A percentile compares a stretch with the other conserved stretches of the same genome.
Evolutionary conservation across 1,140 invertebrate species (phyloP).

Genomic region (Ceratosolen solmsi): DNA sequence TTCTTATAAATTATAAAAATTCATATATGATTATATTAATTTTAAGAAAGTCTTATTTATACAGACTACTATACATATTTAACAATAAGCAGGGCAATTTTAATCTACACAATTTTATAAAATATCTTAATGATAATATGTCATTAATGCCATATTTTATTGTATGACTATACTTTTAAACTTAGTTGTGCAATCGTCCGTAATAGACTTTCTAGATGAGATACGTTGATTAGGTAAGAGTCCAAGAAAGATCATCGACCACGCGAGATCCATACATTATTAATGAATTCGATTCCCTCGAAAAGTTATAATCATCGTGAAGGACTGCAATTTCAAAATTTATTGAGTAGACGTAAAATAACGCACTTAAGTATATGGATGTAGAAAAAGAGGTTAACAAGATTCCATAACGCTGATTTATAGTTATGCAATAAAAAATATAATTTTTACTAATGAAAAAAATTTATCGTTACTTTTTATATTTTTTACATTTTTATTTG

Average conservation of each 20-base stretch:
- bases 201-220: conserved; percentile 51
- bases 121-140: no score
- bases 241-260: conserved; percentile 49
- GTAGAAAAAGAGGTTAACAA: conserved; percentile 38
- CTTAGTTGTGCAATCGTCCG: conserved; percentile 40
- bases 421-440: conserved; percentile 21
- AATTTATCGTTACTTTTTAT: no score
- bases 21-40: no score
- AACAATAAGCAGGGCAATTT: no score
- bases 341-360: neutral
- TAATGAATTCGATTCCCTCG: conserved; percentile 43
- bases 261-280: conserved; percentile 47
- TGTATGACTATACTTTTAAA: neutral
- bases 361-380: neutral
- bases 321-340: conserved; percentile 19
- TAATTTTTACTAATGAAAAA: no score
- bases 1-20: no score
- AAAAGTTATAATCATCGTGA: conserved; percentile 4
- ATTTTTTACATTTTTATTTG: no score
- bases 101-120: no score
- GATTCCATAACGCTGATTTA: conserved; percentile 46
- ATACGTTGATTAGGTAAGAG: conserved; percentile 54
- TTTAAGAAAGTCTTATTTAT: no score
- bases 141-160: neutral
- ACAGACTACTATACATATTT: no score